Percentiles rank a stretch among this genome's conserved stretches.
These are phyloP conservation scores for Pagrus major DNA, from an alignment of 2,113 vertebrate genomes.

Conservation along the genomic window DNA sequence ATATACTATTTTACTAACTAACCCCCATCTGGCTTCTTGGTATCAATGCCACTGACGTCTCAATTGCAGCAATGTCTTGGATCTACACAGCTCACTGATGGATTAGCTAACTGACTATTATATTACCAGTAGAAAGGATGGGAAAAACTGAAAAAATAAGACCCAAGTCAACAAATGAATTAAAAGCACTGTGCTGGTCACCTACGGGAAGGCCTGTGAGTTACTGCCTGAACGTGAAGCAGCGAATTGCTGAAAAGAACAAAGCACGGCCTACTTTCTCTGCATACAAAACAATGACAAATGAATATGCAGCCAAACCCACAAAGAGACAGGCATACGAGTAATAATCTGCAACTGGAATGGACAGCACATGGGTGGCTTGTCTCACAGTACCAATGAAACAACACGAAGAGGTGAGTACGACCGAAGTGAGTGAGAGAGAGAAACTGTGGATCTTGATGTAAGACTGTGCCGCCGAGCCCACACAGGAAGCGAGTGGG, in stretches of 20 bases:
- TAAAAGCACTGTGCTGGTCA: neutral
- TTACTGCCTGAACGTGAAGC: neutral
- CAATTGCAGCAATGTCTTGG: no score
- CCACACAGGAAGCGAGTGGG: conserved; percentile 47
- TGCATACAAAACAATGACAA: conserved; percentile 17
- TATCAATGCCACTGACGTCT: neutral
- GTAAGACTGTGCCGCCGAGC: conserved; percentile 12
- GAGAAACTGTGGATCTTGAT: neutral
- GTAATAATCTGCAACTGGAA: conserved; percentile 17
- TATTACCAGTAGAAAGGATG: no score
- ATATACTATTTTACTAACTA: no score
- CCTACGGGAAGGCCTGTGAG: neutral
- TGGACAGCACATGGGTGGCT: conserved; percentile 9
- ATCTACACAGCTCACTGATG: no score
- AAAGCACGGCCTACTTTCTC: conserved; percentile 10
- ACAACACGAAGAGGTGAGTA: neutral
- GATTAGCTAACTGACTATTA: no score
- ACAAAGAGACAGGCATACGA: neutral
- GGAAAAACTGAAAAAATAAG: neutral
- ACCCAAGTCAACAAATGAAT: neutral
- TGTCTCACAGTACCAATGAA: neutral
- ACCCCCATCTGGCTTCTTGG: neutral
- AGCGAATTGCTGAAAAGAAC: conserved; percentile 11
- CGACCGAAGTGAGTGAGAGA: neutral
- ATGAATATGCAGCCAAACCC: conserved; percentile 17